These are phyloP conservation scores for Meiosimyza platycephala DNA, from an alignment of 2,888 invertebrate species.

Conservation along the genomic window DNA sequence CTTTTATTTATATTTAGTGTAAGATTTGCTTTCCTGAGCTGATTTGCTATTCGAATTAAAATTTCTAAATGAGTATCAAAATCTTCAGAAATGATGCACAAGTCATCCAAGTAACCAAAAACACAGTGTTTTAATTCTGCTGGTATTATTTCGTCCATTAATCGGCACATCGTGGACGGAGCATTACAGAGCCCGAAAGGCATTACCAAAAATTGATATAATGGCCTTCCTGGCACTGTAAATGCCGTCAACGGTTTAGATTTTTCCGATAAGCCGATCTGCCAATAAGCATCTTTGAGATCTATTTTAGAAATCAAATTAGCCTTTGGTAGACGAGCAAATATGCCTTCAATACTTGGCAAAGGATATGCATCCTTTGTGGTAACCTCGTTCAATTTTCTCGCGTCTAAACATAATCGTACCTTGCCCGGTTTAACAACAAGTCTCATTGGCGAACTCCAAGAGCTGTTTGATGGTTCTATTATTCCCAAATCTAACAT, in stretches of 20 bases:
- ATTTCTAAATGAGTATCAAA: conserved; percentile 30
- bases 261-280: conserved; percentile 31
- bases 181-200: conserved; percentile 35
- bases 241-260: conserved; percentile 36
- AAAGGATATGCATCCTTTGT: no score
- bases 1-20: not conserved
- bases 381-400: no score
- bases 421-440: no score
- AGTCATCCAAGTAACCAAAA: not conserved
- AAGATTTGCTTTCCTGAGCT: not conserved
- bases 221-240: conserved; percentile 38
- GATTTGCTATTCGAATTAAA: conserved; percentile 21
- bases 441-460: no score
- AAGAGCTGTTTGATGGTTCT: not conserved
- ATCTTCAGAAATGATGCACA: conserved; percentile 8
- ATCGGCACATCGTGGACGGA: conserved; percentile 26
- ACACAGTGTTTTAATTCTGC: not conserved
- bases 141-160: conserved; percentile 15
- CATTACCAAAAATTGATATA: conserved; percentile 38
- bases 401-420: no score
- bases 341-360: no score
- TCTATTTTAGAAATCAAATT: no score
- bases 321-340: no score
- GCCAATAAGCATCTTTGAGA: conserved; percentile 21
- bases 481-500: not conserved